Evolutionary conservation across 2,113 vertebrate species (phyloP).

Genomic region (Synchiropus splendidus): DNA sequence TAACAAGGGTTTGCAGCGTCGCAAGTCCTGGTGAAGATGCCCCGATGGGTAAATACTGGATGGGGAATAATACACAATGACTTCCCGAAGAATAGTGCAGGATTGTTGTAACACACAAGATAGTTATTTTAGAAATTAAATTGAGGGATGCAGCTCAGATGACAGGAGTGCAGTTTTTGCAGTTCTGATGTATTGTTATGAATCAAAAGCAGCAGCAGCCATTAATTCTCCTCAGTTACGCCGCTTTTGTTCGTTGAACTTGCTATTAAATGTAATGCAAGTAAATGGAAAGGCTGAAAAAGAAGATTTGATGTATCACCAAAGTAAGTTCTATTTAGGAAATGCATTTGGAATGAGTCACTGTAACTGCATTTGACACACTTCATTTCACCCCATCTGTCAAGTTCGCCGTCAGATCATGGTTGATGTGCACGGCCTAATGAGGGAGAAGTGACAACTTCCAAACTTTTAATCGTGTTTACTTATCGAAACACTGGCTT

Average conservation of each 20-base stretch:
- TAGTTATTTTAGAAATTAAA: too few relatives aligned
- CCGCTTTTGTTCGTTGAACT: conserved; percentile 63
- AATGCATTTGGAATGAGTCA: conserved; percentile 67
- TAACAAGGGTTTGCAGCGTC: too few relatives aligned
- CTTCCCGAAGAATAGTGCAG: too few relatives aligned
- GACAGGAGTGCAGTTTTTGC: too few relatives aligned
- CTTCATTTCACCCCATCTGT: conserved; percentile 84
- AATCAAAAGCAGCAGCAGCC: too few relatives aligned
- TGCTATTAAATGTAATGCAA: conserved; percentile 76
- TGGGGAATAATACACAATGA: too few relatives aligned
- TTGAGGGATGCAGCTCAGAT: too few relatives aligned
- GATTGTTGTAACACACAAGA: too few relatives aligned
- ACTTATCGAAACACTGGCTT: too few relatives aligned
- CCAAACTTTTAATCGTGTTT: background rate
- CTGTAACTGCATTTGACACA: conserved; percentile 75
- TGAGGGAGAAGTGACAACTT: conserved; percentile 69
- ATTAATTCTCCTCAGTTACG: conserved; percentile 75
- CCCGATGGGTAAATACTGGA: too few relatives aligned
- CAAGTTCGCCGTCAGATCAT: conserved; percentile 69
- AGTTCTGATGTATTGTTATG: too few relatives aligned
- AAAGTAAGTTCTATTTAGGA: conserved; percentile 74
- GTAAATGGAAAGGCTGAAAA: conserved; percentile 75
- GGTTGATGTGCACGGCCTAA: conserved; percentile 71
- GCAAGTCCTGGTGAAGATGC: too few relatives aligned
- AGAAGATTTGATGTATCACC: conserved; percentile 72